Percentiles rank a stretch among this genome's conserved stretches.
Conservation (phyloP, 1,140 invertebrate genomes). For the Drosophila paulistorum region DNA sequence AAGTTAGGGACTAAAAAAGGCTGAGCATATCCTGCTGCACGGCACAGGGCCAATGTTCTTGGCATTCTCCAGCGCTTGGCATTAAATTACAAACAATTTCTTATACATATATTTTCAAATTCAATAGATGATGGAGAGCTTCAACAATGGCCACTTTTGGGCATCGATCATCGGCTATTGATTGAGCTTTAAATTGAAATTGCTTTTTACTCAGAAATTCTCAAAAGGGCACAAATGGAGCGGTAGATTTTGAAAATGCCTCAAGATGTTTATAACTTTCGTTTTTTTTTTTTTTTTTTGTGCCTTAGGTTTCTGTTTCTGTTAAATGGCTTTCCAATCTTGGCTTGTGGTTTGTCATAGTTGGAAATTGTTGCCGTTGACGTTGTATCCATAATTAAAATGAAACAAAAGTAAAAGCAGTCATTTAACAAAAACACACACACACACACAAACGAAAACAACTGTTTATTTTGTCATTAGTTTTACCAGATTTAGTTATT, state of each 20-base stretch:
- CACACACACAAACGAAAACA: not conserved
- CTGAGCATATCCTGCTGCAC: too few species aligned
- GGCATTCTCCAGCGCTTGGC: too few species aligned
- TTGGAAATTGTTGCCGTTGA: constrained; percentile 3
- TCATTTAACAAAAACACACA: not conserved
- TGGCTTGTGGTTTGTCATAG: constrained; percentile 9
- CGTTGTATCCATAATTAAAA: constrained; percentile 12
- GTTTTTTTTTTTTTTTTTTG: not conserved
- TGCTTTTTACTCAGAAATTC: not conserved
- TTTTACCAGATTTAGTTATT: constrained; percentile 11
- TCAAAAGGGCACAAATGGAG: constrained; percentile 2
- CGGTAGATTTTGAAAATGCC: not conserved
- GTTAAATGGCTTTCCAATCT: constrained; percentile 11
- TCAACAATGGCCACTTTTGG: not conserved
- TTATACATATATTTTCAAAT: too few species aligned
- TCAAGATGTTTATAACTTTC: constrained; percentile 5
- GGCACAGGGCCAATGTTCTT: too few species aligned
- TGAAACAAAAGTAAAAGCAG: constrained; percentile 14
- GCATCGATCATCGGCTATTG: not conserved
- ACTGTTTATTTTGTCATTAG: constrained; percentile 4
- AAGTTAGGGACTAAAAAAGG: too few species aligned
- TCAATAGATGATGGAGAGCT: not conserved
- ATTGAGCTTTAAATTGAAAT: not conserved
- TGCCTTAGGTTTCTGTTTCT: constrained; percentile 3
- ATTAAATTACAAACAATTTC: too few species aligned